A percentile compares a stretch with the other conserved stretches of the same genome.
Conservation (phyloP, 2,797 vertebrate species). For the Pangasius djambal region DNA sequence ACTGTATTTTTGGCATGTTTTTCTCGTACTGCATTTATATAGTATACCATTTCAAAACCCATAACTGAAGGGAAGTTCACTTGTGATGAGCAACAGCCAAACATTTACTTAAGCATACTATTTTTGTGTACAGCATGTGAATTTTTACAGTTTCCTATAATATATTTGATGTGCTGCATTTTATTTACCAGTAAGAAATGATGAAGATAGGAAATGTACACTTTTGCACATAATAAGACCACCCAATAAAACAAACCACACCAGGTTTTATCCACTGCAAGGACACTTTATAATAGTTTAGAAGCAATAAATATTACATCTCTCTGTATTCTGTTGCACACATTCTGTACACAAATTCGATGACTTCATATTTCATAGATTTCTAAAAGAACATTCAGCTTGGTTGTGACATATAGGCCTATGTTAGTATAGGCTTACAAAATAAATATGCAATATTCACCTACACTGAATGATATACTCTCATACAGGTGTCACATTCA, state of each 20-base stretch:
- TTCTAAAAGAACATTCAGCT: constrained; percentile 77
- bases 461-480: constrained; percentile 65
- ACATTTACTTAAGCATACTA: background rate
- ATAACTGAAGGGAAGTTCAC: background rate
- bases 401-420: constrained; percentile 68
- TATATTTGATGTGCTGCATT: background rate
- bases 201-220: background rate
- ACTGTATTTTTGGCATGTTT: background rate
- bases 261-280: constrained; percentile 72
- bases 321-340: constrained; percentile 77
- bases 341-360: constrained; percentile 77
- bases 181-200: background rate
- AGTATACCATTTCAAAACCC: background rate
- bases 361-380: constrained; percentile 67
- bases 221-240: background rate
- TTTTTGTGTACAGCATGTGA: background rate
- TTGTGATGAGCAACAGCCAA: background rate
- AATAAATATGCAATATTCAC: constrained; percentile 69
- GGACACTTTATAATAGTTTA: constrained; percentile 83
- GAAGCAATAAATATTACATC: constrained; percentile 87
- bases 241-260: constrained; percentile 41
- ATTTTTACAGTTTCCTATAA: background rate
- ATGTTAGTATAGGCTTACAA: constrained; percentile 68
- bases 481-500: constrained; percentile 65
- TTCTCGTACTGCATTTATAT: background rate